Conservation (phyloP, 2,113 vertebrate species). For the Triplophysa rosa region DNA sequence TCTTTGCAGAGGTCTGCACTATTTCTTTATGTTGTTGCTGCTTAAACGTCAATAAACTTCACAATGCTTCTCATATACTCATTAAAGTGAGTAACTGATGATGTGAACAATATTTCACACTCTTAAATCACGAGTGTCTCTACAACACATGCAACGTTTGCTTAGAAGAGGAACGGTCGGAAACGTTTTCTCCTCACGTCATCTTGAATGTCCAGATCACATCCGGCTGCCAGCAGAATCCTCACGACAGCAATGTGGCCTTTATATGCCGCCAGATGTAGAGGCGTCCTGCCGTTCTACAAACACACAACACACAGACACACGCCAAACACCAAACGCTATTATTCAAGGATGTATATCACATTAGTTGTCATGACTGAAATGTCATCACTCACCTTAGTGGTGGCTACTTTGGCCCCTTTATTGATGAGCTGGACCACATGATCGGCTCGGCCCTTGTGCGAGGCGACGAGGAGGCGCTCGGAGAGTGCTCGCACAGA, state of each 20-base stretch:
- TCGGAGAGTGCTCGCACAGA: conserved; percentile 91
- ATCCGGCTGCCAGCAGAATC: conserved; percentile 93
- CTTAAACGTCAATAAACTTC: too few species aligned
- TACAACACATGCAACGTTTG: not conserved
- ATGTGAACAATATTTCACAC: not conserved
- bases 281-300: conserved; percentile 90
- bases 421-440: conserved; percentile 99
- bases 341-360: too few species aligned
- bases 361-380: too few species aligned
- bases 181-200: conserved; percentile 84
- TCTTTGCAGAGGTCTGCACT: too few species aligned
- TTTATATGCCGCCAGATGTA: conserved; percentile 94
- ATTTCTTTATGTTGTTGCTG: too few species aligned
- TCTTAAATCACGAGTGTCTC: not conserved
- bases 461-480: conserved; percentile 94
- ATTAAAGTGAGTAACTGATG: too few species aligned
- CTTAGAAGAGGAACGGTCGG: not conserved
- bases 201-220: conserved; percentile 93
- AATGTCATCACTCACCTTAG: conserved; percentile 84
- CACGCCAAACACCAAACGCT: too few species aligned
- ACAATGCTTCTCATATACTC: too few species aligned
- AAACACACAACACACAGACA: conserved; percentile 54
- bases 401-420: conserved; percentile 95
- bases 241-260: conserved; percentile 89
- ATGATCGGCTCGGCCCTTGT: conserved; percentile 97